Percentiles rank a stretch among this genome's conserved stretches.
Evolutionary conservation across 2,888 invertebrate genomes (phyloP).

Genomic region (Diploptera punctata): DNA sequence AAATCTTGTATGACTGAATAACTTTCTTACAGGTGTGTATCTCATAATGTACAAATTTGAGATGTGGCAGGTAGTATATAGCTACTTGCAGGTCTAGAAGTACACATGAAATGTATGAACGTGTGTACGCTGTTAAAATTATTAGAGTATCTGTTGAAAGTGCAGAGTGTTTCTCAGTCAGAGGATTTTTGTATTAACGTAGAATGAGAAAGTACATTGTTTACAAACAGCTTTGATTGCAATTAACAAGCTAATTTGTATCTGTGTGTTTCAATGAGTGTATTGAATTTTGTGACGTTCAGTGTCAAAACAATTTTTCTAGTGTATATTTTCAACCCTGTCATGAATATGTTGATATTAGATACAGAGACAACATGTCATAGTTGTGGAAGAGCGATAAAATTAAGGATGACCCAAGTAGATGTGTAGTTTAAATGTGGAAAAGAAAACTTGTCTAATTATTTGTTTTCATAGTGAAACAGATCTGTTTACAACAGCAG

Average conservation of each 20-base stretch:
- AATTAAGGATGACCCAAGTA: not conserved
- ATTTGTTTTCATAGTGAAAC: slow-evolving; percentile 11
- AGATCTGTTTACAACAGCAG: not conserved
- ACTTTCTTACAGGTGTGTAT: slow-evolving; percentile 1
- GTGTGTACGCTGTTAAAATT: not conserved
- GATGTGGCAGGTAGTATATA: no score
- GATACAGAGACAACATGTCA: not conserved
- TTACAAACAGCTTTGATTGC: slow-evolving; percentile 10
- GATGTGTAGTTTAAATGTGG: slow-evolving; percentile 21
- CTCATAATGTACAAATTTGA: slow-evolving; percentile 2
- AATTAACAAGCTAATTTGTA: slow-evolving; percentile 6
- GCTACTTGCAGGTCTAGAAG: not conserved
- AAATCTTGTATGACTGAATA: not conserved
- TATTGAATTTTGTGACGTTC: slow-evolving; percentile 16
- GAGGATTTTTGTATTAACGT: slow-evolving; percentile 1
- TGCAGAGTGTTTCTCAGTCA: slow-evolving; percentile 1
- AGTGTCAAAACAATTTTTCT: slow-evolving; percentile 16
- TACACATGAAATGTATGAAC: not conserved
- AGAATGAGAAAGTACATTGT: not conserved
- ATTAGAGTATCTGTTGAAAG: not conserved
- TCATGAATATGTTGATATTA: not conserved
- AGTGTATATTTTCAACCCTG: slow-evolving; percentile 9
- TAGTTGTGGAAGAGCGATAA: not conserved
- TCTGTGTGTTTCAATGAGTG: slow-evolving; percentile 20
- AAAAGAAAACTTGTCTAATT: slow-evolving; percentile 10